These are phyloP conservation scores for Gymnarchus niloticus DNA, from an alignment of 2,113 vertebrate genomes.

Conservation along the genomic window DNA sequence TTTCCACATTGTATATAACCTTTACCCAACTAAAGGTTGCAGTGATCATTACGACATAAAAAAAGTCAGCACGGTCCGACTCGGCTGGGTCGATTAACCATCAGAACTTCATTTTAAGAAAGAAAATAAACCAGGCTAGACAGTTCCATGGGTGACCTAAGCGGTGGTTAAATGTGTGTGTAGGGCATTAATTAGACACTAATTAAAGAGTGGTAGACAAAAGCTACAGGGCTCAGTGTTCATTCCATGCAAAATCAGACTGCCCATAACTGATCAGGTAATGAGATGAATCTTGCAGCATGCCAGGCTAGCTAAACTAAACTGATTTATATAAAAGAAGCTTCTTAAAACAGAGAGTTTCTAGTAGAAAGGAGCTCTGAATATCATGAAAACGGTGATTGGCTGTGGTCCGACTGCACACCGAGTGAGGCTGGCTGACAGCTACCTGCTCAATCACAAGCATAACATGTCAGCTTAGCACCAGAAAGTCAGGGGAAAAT, in stretches of 20 bases:
- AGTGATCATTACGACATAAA: neutral
- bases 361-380: neutral
- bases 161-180: neutral
- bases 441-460: neutral
- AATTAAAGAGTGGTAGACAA: neutral
- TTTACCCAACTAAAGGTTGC: neutral
- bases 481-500: neutral
- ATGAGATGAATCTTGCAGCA: neutral
- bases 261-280: neutral
- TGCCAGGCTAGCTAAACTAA: neutral
- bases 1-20: neutral
- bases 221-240: neutral
- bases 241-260: neutral
- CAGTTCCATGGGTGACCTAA: neutral
- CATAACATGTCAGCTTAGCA: too few species aligned
- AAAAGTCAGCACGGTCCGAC: neutral
- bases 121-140: neutral
- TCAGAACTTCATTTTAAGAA: neutral
- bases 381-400: neutral
- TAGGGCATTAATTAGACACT: neutral
- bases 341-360: neutral
- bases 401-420: neutral
- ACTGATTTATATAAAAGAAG: neutral
- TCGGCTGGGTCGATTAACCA: neutral
- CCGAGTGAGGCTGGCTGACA: neutral